Evolutionary conservation across 2,113 vertebrate species (phyloP).

Genomic region (Misgurnus anguillicaudatus): DNA sequence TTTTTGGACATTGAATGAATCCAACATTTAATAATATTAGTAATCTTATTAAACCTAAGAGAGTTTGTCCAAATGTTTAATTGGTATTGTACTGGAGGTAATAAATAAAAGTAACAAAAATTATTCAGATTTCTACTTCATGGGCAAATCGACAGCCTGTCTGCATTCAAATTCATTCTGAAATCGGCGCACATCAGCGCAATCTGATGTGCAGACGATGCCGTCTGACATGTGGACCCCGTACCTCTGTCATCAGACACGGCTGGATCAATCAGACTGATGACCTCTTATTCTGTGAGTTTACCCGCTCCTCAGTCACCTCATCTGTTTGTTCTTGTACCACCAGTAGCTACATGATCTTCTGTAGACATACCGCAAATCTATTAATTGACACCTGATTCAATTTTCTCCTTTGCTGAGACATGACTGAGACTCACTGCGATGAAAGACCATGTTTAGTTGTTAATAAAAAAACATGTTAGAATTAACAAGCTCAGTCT

Average conservation of each 20-base stretch:
- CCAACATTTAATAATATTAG: too few species aligned
- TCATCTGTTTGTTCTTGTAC: constrained; percentile 71
- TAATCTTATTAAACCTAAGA: too few species aligned
- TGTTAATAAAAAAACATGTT: constrained; percentile 52
- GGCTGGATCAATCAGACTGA: constrained; percentile 69
- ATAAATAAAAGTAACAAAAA: too few species aligned
- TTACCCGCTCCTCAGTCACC: constrained; percentile 39
- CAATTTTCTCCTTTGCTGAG: constrained; percentile 71
- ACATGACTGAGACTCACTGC: constrained; percentile 68
- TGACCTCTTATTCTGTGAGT: constrained; percentile 70
- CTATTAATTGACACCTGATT: constrained; percentile 79
- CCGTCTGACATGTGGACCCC: neutral
- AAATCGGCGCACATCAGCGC: neutral
- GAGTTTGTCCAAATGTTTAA: too few species aligned
- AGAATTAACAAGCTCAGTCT: constrained; percentile 49
- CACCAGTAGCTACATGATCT: constrained; percentile 69
- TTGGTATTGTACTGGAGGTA: too few species aligned
- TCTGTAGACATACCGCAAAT: constrained; percentile 75
- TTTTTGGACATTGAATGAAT: too few species aligned
- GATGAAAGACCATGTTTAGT: constrained; percentile 69
- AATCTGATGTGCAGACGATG: neutral
- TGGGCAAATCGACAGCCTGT: neutral
- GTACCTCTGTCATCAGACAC: constrained; percentile 61
- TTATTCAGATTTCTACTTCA: neutral
- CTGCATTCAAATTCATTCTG: neutral